Conservation (phyloP, 2,113 vertebrate species). For the Hippocampus mohnikei region DNA sequence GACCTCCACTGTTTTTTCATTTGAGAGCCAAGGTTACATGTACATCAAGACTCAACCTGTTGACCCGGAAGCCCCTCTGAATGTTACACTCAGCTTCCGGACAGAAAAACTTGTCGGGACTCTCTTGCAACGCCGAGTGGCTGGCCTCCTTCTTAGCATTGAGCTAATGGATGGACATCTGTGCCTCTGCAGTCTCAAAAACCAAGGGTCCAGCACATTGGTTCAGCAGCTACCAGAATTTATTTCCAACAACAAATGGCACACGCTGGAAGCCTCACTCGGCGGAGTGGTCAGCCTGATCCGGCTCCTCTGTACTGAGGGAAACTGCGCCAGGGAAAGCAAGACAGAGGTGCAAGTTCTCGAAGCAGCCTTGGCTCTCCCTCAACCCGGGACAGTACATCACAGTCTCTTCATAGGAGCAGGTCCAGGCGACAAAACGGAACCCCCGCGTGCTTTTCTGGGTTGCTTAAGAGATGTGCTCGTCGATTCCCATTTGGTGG, state of each 20-base stretch:
- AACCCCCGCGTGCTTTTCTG: constrained; percentile 72
- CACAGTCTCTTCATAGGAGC: constrained; percentile 77
- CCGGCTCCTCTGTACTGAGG: constrained; percentile 72
- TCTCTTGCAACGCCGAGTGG: constrained; percentile 70
- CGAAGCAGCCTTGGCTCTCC: constrained; percentile 57
- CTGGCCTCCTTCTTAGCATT: constrained; percentile 69
- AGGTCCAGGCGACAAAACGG: constrained; percentile 48
- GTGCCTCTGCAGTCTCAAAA: constrained; percentile 65
- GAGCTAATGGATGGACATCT: constrained; percentile 75
- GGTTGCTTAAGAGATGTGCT: constrained; percentile 87
- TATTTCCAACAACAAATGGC: constrained; percentile 81
- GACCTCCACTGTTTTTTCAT: constrained; percentile 79
- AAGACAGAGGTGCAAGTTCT: constrained; percentile 14
- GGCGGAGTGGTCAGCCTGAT: constrained; percentile 72
- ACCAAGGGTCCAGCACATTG: constrained; percentile 47
- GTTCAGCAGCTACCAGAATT: constrained; percentile 70
- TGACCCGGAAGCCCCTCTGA: constrained; percentile 57
- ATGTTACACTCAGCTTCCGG: constrained; percentile 78
- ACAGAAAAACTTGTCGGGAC: constrained; percentile 71
- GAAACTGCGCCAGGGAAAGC: constrained; percentile 52
- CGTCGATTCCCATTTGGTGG: constrained; percentile 72
- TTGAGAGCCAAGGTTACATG: constrained; percentile 77
- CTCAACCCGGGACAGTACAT: constrained; percentile 14
- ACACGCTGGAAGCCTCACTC: constrained; percentile 77
- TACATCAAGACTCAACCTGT: constrained; percentile 54